Evolutionary conservation across 2,113 vertebrate genomes (phyloP), one percentile per base, ranked within the genome.

Genomic region (Mus spicilegus): DNA sequence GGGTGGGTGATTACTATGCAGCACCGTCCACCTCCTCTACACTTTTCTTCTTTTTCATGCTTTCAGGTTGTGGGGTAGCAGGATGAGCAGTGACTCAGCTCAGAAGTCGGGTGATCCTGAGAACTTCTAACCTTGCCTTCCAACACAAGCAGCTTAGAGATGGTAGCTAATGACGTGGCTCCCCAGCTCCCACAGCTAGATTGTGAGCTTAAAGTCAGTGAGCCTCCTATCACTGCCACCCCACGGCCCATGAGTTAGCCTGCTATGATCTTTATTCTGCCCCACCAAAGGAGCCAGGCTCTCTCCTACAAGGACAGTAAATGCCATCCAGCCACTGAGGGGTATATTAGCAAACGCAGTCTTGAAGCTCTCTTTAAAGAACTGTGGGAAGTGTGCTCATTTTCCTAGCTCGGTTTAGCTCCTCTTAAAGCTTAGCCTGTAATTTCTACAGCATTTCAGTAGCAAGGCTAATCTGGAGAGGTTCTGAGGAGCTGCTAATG

Each of bases 401-500:
- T 78, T 89, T 90, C 63, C 76, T n/a, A n/a, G 69, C 87, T 61
- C 28, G 22, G 76, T 65, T 16, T 33, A 49, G 85, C 63, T 90
- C 30, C 30, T 36, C 49, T 36, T 51, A 11, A 75, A 61, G 78
- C 81, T 49, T 67, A 76, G 80, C 5, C 6, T 76, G 5, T 36
- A 65, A 89, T 73, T 46, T 81, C 67, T 58, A 30, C 36, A 22
- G 42, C 1, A 11, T 82, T 82, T 75, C 17, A 63, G 88, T 30
- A 17, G 63, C 56, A 13, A 3, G 24, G 2, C 28, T 28, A 36
- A 51, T 51, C 36, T 67, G n/a, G 70, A 49, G n/a, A 96, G 51
- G 36, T 42, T 94, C 54, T 69, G n/a, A 51, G 54, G 33, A 76
- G 58, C 65, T 76, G n/a, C 90, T 85, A 89, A 0, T n/a, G 96